Evolutionary conservation across 2,797 vertebrate species (phyloP).

Genomic region (Gouania willdenowi): DNA sequence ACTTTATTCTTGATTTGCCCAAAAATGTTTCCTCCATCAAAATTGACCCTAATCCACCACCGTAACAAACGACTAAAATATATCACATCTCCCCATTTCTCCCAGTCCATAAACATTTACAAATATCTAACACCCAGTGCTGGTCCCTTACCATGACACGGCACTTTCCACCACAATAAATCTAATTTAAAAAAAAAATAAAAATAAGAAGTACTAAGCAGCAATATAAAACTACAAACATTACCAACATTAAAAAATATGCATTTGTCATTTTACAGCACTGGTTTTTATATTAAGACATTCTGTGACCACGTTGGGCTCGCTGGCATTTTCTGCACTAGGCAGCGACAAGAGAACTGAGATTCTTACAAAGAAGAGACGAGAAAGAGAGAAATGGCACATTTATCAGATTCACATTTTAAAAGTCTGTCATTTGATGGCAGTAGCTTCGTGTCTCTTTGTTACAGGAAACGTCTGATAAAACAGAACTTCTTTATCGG

Average conservation of each 20-base stretch:
- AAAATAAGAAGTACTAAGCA: conserved; percentile 46
- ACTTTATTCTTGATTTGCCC: too few species aligned
- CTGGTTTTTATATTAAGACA: conserved; percentile 74
- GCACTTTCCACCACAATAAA: conserved; percentile 10
- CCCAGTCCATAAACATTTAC: neutral
- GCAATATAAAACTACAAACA: conserved; percentile 48
- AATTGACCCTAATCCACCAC: too few species aligned
- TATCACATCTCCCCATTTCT: neutral
- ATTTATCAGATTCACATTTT: conserved; percentile 51
- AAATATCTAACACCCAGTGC: conserved; percentile 11
- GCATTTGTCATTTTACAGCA: conserved; percentile 48
- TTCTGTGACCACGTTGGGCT: conserved; percentile 54
- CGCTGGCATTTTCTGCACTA: conserved; percentile 51
- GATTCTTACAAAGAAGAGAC: too few species aligned
- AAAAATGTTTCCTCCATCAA: too few species aligned
- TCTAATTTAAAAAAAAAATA: conserved; percentile 16
- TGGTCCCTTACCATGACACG: neutral
- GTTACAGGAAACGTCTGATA: conserved; percentile 22
- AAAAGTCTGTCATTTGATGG: conserved; percentile 10
- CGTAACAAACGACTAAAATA: neutral
- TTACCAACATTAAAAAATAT: conserved; percentile 46
- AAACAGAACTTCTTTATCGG: conserved; percentile 8
- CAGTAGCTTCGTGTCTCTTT: conserved; percentile 20
- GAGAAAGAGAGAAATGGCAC: conserved; percentile 36
- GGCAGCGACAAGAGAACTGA: conserved; percentile 42